phyloP scores from a whole-genome alignment of 1,140 invertebrate species.

The Bombyx mori region ASM3026992v2 NC_085110.1:5527001-5527500 shows the following conservation, averaged over 20 bases:
- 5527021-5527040: conserved; percentile 55
- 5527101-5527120: conserved; percentile 27
- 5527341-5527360: conserved; percentile 57
- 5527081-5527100: conserved; percentile 56
- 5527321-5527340: conserved; percentile 37
- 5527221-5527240: neutral
- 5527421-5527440: conserved; percentile 66
- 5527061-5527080: conserved; percentile 64
- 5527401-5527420: conserved; percentile 72
- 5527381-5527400: conserved; percentile 70
- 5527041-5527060: conserved; percentile 70
- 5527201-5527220: neutral
- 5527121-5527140: conserved; percentile 15
- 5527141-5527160: conserved; percentile 2
- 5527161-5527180: no score
- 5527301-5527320: conserved; percentile 46
- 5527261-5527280: conserved; percentile 3
- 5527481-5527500: conserved; percentile 68
- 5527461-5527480: conserved; percentile 61
- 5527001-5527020: conserved; percentile 66
- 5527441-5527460: conserved; percentile 51
- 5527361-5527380: conserved; percentile 59
- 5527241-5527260: no score
- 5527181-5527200: neutral
- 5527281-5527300: conserved; percentile 23